Evolutionary conservation across 2,888 invertebrate species (phyloP), one percentile per base, ranked within the genome.

Genomic region (Esperia sulphurella): DNA sequence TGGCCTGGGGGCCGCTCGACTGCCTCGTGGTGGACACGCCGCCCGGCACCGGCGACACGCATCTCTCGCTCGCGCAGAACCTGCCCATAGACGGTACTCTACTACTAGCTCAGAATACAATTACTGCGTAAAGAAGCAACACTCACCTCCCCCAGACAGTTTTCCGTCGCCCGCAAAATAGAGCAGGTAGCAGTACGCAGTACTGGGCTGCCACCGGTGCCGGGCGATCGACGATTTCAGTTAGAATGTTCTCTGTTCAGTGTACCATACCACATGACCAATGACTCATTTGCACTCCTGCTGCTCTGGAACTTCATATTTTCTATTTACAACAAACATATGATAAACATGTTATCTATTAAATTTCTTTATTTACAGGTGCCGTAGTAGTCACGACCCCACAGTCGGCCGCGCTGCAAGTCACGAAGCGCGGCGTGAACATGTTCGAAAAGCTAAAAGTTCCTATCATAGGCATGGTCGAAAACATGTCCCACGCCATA

Each of bases 11-110:
- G 2, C 93, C 94, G 0, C 87, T 97, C 45, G 97, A 98, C 87
- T 94, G 95, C 72, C 91, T 98, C 49, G 90, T 99, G 12, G 92
- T 98, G 0, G 98, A 98, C 83, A 98, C 98, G 62, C 98, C 98
- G 2, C 98, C 98, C 0, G 98, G 98, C 31, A 98, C 98, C 0
- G 98, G 98, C 0, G 98, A 98, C 80, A 96, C 97, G 0, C 97
- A 98, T 75, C 89, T 98, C 1, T 97, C 98, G 0, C 91, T 98
- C 1, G 92, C 96, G 39, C 98, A 98, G 81, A 97, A 95, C 81
- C 86, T 97, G 43, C 96, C 96, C 1, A 92, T 98, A 41, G 90
- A 94, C 68, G 98, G 96, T 92, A 21, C 21, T 12, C 2, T 42
- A 1, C 30, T n/a, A n/a, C n/a, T n/a, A n/a, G n/a, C n/a, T 3